Evolutionary conservation across 2,113 vertebrate species (phyloP).

Genomic region (Phrynosoma blainvillii): DNA sequence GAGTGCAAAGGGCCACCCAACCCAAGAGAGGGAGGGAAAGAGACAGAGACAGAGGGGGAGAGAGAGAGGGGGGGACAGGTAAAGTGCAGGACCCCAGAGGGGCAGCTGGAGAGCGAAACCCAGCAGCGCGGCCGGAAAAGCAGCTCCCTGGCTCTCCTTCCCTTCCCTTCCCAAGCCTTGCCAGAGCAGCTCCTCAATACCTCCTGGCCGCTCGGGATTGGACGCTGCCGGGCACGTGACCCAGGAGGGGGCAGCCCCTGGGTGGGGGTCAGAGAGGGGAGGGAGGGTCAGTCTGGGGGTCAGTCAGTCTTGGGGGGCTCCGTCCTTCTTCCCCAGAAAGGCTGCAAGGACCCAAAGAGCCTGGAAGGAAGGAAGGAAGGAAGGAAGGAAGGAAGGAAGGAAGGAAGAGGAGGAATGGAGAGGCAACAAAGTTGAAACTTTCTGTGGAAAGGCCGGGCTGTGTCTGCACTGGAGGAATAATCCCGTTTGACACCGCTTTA

Average conservation of each 20-base stretch:
- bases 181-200: neutral
- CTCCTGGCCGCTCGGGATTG: slow-evolving; percentile 32
- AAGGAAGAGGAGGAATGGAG: neutral
- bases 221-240: slow-evolving; percentile 27
- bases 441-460: neutral
- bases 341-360: neutral
- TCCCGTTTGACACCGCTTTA: neutral
- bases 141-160: neutral
- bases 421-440: neutral
- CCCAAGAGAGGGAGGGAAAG: too few relatives aligned
- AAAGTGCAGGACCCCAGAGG: too few relatives aligned
- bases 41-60: neutral
- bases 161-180: neutral
- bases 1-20: too few relatives aligned
- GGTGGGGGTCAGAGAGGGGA: slow-evolving; percentile 4
- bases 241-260: neutral
- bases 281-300: neutral
- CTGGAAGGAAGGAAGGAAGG: neutral
- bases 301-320: neutral
- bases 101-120: neutral
- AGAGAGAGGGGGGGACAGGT: too few relatives aligned
- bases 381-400: neutral
- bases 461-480: neutral
- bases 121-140: neutral
- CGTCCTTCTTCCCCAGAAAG: neutral